Conservation (phyloP, 2,888 invertebrate genomes). For the Onchidella celtica region DNA sequence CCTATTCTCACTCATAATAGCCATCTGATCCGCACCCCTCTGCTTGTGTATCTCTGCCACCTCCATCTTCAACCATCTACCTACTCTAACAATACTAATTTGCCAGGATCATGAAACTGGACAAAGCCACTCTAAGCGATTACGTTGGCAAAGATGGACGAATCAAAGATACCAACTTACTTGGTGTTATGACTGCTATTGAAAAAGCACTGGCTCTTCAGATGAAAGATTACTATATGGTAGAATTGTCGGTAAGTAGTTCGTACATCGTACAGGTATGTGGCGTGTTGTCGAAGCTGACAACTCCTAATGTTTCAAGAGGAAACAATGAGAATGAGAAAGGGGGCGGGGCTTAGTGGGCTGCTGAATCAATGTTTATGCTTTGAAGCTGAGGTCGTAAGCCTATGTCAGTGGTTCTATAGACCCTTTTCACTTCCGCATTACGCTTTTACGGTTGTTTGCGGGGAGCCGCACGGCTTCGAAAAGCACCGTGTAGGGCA, state of each 20-base stretch:
- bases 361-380: too few species aligned
- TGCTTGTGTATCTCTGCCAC: neutral
- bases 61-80: neutral
- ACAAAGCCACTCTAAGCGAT: neutral
- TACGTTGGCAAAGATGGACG: constrained; percentile 22
- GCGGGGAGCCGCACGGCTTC: too few species aligned
- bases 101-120: constrained; percentile 23
- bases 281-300: too few species aligned
- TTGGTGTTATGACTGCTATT: constrained; percentile 29
- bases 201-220: constrained; percentile 18
- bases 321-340: too few species aligned
- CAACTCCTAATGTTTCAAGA: too few species aligned
- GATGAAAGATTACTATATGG: constrained; percentile 39
- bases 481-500: too few species aligned
- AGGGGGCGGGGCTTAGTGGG: too few species aligned
- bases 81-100: too few species aligned
- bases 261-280: too few species aligned
- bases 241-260: constrained; percentile 38
- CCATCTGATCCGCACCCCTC: neutral
- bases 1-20: neutral
- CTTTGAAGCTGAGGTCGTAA: neutral
- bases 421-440: too few species aligned
- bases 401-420: too few species aligned
- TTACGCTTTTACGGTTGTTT: too few species aligned
- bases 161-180: constrained; percentile 28